Conservation (phyloP, 2,888 invertebrate species). For the Pyrocoelia pectoralis region DNA sequence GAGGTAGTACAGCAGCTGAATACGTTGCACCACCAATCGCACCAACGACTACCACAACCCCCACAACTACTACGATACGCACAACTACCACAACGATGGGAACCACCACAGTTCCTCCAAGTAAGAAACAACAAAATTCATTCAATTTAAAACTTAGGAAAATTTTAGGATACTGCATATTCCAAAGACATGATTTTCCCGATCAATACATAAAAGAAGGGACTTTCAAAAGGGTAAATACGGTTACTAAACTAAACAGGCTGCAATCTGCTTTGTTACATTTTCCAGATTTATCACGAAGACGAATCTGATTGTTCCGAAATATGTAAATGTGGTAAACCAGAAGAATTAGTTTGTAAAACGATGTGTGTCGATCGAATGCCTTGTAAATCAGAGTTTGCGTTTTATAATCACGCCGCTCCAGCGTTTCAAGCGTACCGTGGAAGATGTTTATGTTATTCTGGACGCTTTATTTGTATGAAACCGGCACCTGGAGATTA, state of each 20-base stretch:
- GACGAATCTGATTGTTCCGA: constrained; percentile 91
- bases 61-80: constrained; percentile 55
- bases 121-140: constrained; percentile 55
- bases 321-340: constrained; percentile 84
- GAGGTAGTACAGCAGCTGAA: constrained; percentile 61
- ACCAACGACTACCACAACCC: constrained; percentile 59
- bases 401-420: constrained; percentile 89
- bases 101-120: constrained; percentile 66
- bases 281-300: constrained; percentile 76
- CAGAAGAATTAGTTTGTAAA: constrained; percentile 82
- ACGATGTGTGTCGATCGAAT: constrained; percentile 88
- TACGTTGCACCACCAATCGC: constrained; percentile 57
- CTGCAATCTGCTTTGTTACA: constrained; percentile 1
- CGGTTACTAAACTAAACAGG: constrained; percentile 47
- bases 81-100: constrained; percentile 64
- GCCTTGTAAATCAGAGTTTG: constrained; percentile 87
- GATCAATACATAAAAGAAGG: constrained; percentile 88
- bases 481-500: constrained; percentile 81
- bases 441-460: constrained; percentile 90
- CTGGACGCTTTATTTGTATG: constrained; percentile 92
- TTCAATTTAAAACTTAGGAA: not conserved
- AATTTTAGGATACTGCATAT: constrained; percentile 78
- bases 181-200: constrained; percentile 82
- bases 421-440: constrained; percentile 90
- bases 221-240: constrained; percentile 81